Percentiles rank a stretch among this genome's conserved stretches.
Conservation (phyloP, 2,888 invertebrate genomes). For the Hetaerina titia region DNA sequence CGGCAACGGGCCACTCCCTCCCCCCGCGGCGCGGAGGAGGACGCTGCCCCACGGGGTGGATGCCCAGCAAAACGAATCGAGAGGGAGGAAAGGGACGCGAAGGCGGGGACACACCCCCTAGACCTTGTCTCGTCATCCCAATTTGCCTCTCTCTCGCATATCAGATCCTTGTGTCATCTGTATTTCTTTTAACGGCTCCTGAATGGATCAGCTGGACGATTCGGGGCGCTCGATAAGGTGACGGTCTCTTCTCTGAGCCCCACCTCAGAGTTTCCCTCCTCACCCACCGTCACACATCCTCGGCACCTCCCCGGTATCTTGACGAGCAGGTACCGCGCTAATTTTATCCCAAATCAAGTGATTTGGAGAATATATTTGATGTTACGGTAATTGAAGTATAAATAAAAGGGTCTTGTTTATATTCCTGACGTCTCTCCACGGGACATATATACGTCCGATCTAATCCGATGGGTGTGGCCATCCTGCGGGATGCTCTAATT, state of each 20-base stretch:
- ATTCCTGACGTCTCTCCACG: not conserved
- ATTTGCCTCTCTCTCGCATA: not conserved
- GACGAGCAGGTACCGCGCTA: not conserved
- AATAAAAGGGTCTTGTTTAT: not conserved
- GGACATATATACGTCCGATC: not conserved
- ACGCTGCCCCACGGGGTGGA: not conserved
- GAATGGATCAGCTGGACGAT: not conserved
- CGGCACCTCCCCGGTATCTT: too few relatives aligned
- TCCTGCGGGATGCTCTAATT: not conserved
- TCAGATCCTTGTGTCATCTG: not conserved
- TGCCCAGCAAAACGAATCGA: not conserved
- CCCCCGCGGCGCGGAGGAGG: not conserved
- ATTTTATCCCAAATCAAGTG: not conserved
- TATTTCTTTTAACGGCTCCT: not conserved
- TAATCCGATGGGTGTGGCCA: not conserved
- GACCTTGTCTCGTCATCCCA: not conserved
- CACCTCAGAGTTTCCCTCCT: not conserved
- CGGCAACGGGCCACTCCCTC: not conserved
- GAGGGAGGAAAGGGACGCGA: not conserved
- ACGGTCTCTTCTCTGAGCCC: not conserved
- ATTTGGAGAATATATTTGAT: not conserved
- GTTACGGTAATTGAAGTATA: not conserved
- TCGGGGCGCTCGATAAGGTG: not conserved
- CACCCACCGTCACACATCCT: not conserved
- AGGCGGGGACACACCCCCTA: not conserved